A percentile compares a stretch with the other conserved stretches of the same genome.
phyloP scores from a whole-genome alignment of 2,113 vertebrate species.

The Pleuronectes platessa region DNA sequence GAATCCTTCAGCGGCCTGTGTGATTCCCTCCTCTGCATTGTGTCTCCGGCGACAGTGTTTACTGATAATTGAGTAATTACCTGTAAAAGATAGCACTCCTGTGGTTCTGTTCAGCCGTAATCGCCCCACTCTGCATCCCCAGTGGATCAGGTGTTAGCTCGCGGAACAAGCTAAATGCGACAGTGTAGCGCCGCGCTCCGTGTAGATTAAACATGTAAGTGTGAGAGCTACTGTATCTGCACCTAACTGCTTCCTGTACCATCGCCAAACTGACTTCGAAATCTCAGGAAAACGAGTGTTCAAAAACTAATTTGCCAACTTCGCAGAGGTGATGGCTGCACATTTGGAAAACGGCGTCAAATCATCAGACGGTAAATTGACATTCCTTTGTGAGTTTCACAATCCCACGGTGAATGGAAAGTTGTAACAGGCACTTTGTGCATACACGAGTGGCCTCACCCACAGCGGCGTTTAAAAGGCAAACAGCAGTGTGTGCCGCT shows the following conservation, averaged over 20 bases:
- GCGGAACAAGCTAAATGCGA: conserved; percentile 61
- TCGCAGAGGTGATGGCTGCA: conserved; percentile 36
- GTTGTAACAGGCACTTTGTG: conserved; percentile 69
- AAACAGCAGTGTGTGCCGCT: conserved; percentile 68
- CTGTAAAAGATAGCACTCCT: conserved; percentile 78
- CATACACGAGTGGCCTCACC: conserved; percentile 69
- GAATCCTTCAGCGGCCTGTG: conserved; percentile 58
- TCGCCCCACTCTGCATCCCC: conserved; percentile 52
- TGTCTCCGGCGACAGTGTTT: conserved; percentile 75
- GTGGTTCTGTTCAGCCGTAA: conserved; percentile 61
- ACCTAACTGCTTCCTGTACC: conserved; percentile 15
- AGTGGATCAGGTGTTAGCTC: conserved; percentile 57
- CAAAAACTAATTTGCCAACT: conserved; percentile 47
- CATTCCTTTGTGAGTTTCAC: conserved; percentile 67
- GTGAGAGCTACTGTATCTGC: conserved; percentile 27
- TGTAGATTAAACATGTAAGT: background rate
- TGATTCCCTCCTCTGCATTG: conserved; percentile 62
- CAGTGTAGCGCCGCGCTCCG: conserved; percentile 55
- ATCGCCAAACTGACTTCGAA: conserved; percentile 34
- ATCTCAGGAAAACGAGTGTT: conserved; percentile 52
- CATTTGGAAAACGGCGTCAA: conserved; percentile 52
- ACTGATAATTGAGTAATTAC: conserved; percentile 81
- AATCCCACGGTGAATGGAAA: conserved; percentile 70
- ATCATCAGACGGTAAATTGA: conserved; percentile 63
- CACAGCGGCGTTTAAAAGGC: conserved; percentile 73